Percentiles rank a stretch among this genome's conserved stretches.
Evolutionary conservation across 2,797 vertebrate genomes (phyloP).

Genomic region (Acipenser oxyrinchus): DNA sequence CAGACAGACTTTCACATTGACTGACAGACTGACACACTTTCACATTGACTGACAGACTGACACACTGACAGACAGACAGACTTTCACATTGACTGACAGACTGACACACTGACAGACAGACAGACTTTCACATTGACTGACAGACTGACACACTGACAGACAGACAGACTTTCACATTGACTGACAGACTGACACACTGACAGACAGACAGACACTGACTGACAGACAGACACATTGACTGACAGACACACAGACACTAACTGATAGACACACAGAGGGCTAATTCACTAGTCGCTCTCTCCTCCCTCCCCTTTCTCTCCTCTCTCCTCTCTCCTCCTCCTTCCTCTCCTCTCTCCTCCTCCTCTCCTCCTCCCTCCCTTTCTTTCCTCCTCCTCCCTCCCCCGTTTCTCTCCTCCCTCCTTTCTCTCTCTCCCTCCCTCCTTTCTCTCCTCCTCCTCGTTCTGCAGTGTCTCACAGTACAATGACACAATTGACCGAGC

Average conservation of each 20-base stretch:
- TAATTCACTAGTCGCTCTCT: too few relatives aligned
- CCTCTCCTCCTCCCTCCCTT: too few relatives aligned
- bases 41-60: background rate
- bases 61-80: background rate
- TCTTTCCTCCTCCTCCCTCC: too few relatives aligned
- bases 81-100: background rate
- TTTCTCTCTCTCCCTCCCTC: too few relatives aligned
- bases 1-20: slow-evolving; percentile 24
- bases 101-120: background rate
- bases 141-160: background rate
- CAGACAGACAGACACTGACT: background rate
- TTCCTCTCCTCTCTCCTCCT: too few relatives aligned
- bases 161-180: too few relatives aligned
- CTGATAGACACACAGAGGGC: slow-evolving; percentile 7
- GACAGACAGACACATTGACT: background rate
- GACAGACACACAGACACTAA: background rate
- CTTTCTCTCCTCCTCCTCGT: too few relatives aligned
- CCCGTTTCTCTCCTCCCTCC: too few relatives aligned
- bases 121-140: background rate
- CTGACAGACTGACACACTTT: background rate
- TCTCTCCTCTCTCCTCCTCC: too few relatives aligned
- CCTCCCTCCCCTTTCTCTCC: too few relatives aligned
- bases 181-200: background rate
- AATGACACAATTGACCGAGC: too few relatives aligned
- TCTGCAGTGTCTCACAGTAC: too few relatives aligned